These are phyloP conservation scores for Thalassophryne amazonica DNA, from an alignment of 2,797 vertebrate species.

Conservation along the genomic window DNA sequence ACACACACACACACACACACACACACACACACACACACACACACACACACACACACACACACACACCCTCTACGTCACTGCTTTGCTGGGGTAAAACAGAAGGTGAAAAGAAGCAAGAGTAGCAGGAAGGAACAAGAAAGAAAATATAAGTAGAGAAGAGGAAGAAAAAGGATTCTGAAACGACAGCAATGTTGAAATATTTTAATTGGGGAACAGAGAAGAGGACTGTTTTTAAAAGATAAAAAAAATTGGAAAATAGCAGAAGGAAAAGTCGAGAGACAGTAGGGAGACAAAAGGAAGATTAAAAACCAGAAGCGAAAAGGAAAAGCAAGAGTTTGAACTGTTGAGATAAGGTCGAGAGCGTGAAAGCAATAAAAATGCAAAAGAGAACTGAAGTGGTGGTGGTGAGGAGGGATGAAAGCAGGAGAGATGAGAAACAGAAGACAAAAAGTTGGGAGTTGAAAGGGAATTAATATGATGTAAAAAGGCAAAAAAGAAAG, in stretches of 20 bases:
- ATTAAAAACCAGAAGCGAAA: conserved; percentile 4
- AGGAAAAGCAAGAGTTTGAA: not conserved
- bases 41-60: no score
- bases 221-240: no score
- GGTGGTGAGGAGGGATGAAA: not conserved
- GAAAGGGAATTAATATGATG: not conserved
- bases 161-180: not conserved
- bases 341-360: not conserved
- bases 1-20: no score
- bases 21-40: no score
- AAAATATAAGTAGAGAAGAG: not conserved
- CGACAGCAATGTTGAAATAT: no score
- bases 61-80: no score
- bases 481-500: conserved; percentile 5
- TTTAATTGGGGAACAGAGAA: no score
- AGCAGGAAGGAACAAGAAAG: not conserved
- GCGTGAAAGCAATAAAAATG: conserved; percentile 21
- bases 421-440: not conserved
- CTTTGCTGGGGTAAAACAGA: not conserved
- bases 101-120: not conserved
- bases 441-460: not conserved
- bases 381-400: conserved; percentile 14
- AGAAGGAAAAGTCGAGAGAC: not conserved
- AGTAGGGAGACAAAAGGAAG: conserved; percentile 3
- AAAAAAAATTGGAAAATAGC: not conserved